phyloP scores from a whole-genome alignment of 1,140 invertebrate species.

The Drosophila aff. region DNA sequence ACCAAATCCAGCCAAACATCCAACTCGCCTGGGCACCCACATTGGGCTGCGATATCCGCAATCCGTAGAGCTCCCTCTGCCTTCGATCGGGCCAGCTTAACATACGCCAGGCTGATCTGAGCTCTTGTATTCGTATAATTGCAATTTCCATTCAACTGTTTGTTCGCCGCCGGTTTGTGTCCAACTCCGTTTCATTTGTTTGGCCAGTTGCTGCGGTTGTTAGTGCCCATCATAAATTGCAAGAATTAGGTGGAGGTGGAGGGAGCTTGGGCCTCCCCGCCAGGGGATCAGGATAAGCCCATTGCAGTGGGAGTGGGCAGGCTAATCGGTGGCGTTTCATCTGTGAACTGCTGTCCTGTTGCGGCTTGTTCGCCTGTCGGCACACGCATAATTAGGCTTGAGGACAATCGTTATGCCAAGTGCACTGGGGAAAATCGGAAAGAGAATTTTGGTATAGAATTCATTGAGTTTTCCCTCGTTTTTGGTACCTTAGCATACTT shows the following conservation, averaged over 20 bases:
- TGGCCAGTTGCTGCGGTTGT: conserved; percentile 60
- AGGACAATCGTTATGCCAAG: conserved; percentile 34
- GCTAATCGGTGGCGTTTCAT: conserved; percentile 81
- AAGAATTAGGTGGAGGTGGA: conserved; percentile 15
- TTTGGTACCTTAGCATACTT: neutral
- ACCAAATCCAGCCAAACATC: conserved; percentile 46
- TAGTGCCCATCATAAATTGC: conserved; percentile 81
- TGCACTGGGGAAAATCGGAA: conserved; percentile 11
- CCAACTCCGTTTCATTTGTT: conserved; percentile 67
- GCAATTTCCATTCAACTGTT: conserved; percentile 81
- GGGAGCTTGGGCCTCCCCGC: neutral
- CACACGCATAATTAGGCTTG: conserved; percentile 79
- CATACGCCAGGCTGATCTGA: conserved; percentile 16
- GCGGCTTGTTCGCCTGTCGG: conserved; percentile 61
- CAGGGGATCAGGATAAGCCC: conserved; percentile 6
- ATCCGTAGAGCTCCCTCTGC: conserved; percentile 4
- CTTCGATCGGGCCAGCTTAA: conserved; percentile 4
- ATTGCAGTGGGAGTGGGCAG: conserved; percentile 23
- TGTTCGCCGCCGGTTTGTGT: conserved; percentile 59
- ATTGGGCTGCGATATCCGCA: conserved; percentile 5
- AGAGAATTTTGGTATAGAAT: neutral
- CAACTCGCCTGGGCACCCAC: conserved; percentile 41
- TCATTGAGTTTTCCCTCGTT: neutral
- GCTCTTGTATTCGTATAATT: conserved; percentile 65
- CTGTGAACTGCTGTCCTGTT: conserved; percentile 42